These are phyloP conservation scores for Tineola bisselliella DNA, from an alignment of 2,888 invertebrate genomes.

Conservation along the genomic window DNA sequence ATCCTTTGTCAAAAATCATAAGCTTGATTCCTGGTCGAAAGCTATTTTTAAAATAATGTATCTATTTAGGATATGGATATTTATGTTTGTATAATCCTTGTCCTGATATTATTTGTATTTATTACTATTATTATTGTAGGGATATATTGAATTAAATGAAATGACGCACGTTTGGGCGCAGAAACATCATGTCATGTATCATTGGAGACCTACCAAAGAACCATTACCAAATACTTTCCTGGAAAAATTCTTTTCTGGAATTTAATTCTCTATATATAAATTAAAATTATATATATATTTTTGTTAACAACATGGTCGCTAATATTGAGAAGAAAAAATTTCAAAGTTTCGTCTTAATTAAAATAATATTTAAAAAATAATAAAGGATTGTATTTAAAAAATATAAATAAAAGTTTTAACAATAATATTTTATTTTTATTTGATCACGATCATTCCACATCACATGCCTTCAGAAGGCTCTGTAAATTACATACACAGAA, in stretches of 20 bases:
- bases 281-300: neutral
- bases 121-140: too few relatives aligned
- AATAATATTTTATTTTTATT: constrained; percentile 17
- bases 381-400: neutral
- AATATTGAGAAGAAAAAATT: neutral
- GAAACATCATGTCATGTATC: constrained; percentile 86
- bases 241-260: constrained; percentile 84
- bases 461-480: constrained; percentile 44
- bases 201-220: constrained; percentile 85
- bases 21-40: too few relatives aligned
- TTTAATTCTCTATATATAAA: neutral
- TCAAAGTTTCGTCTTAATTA: neutral
- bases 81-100: too few relatives aligned
- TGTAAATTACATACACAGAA: neutral
- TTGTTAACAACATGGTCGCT: neutral
- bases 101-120: too few relatives aligned
- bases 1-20: too few relatives aligned
- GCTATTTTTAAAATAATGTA: too few relatives aligned
- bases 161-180: constrained; percentile 89
- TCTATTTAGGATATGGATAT: too few relatives aligned
- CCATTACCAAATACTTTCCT: constrained; percentile 91
- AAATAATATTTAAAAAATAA: neutral
- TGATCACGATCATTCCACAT: constrained; percentile 49
- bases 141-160: constrained; percentile 95
- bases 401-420: neutral